phyloP scores from a whole-genome alignment of 2,113 vertebrate genomes.

The Nothocercus julius region DNA sequence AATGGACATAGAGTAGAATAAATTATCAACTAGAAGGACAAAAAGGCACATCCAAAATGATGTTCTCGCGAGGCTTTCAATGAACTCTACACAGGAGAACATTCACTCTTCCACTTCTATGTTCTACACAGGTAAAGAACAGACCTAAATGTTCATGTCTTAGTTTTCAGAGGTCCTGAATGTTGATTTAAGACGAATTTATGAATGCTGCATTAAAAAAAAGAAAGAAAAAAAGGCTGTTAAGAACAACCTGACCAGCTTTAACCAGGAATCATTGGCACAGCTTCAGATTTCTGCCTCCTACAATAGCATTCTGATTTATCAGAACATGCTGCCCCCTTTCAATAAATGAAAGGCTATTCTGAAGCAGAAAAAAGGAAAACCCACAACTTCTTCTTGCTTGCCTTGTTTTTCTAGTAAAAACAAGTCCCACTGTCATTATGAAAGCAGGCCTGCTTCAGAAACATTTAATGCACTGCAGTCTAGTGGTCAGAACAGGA shows the following conservation, averaged over 20 bases:
- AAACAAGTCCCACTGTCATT: background rate
- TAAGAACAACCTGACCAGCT: background rate
- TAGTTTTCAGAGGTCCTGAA: background rate
- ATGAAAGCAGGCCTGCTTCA: slow-evolving; percentile 5
- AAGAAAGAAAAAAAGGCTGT: background rate
- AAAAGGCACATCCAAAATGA: background rate
- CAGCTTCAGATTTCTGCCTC: background rate
- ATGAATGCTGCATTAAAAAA: background rate
- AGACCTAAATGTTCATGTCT: background rate
- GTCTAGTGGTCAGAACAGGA: slow-evolving; percentile 51
- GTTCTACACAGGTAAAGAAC: background rate
- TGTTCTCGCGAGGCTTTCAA: background rate
- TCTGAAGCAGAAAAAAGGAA: background rate
- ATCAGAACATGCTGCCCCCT: background rate
- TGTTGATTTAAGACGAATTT: background rate
- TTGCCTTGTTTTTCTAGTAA: background rate
- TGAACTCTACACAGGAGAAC: background rate
- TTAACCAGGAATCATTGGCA: background rate
- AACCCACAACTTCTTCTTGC: background rate
- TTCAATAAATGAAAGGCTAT: background rate
- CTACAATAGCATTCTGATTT: background rate
- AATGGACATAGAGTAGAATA: background rate
- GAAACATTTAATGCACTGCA: slow-evolving; percentile 9
- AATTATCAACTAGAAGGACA: background rate
- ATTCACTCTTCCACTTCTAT: background rate